A percentile compares a stretch with the other conserved stretches of the same genome.
phyloP scores from a whole-genome alignment of 2,888 invertebrate genomes.

The Pseudanteris insignis region DNA sequence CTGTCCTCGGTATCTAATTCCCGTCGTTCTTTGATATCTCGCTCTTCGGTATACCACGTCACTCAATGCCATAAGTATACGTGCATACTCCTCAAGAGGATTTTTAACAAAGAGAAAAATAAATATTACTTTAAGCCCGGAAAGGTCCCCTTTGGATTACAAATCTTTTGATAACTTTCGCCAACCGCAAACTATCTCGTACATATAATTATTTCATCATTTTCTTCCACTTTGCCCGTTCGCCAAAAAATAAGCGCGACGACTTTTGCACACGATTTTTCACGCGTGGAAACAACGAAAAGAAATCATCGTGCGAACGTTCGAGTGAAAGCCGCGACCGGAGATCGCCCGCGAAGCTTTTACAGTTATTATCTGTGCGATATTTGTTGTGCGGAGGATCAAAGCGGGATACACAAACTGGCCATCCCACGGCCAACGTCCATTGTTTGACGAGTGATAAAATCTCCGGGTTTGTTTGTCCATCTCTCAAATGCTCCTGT shows the following conservation, averaged over 20 bases:
- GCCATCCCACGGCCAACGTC: constrained; percentile 36
- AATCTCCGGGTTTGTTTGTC: constrained; percentile 59
- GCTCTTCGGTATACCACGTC: no score
- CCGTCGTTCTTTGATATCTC: constrained; percentile 52
- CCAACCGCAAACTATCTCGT: constrained; percentile 10
- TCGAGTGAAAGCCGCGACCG: constrained; percentile 36
- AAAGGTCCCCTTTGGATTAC: constrained; percentile 15
- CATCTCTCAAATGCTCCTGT: constrained; percentile 49
- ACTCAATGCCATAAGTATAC: no score
- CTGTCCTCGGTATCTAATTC: constrained; percentile 45
- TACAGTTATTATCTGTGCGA: constrained; percentile 61
- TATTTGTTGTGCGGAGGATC: constrained; percentile 56
- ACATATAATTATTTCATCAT: constrained; percentile 20
- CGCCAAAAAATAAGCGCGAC: no score
- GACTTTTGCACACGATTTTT: background rate
- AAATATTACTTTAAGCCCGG: constrained; percentile 55
- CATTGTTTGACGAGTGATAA: constrained; percentile 61
- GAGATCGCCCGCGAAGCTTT: constrained; percentile 54
- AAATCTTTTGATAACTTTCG: constrained; percentile 14
- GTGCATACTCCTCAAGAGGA: constrained; percentile 43
- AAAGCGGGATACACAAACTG: constrained; percentile 48
- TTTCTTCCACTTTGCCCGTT: no score
- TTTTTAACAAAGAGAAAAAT: constrained; percentile 56
- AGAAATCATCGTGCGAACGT: constrained; percentile 7
- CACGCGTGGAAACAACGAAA: constrained; percentile 16